Conservation (phyloP, 2,888 invertebrate genomes). For the Eucera pruinosa region DNA sequence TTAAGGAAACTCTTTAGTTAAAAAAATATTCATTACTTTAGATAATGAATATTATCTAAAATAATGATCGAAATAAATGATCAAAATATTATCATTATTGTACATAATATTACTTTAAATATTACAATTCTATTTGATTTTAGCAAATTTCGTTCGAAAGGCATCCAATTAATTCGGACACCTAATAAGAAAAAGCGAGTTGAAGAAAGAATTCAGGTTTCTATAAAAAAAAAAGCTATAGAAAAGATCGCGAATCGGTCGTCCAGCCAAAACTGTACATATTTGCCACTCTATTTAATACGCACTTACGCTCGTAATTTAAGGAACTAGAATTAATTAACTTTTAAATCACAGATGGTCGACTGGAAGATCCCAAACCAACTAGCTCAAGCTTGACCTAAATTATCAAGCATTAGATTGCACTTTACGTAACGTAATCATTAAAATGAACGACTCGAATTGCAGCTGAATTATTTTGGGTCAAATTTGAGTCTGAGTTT, state of each 20-base stretch:
- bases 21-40: too few species aligned
- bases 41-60: too few species aligned
- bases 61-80: too few species aligned
- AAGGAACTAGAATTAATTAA: slow-evolving; percentile 40
- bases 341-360: slow-evolving; percentile 1
- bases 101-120: too few species aligned
- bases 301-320: slow-evolving; percentile 38
- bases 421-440: neutral
- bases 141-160: too few species aligned
- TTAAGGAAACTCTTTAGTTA: too few species aligned
- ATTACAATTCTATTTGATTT: too few species aligned
- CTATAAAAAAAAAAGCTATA: neutral
- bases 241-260: slow-evolving; percentile 9
- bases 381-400: slow-evolving; percentile 16
- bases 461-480: neutral
- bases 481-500: slow-evolving; percentile 30
- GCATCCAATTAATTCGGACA: too few species aligned
- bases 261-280: slow-evolving; percentile 63
- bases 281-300: slow-evolving; percentile 64
- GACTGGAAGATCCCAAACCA: neutral
- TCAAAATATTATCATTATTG: too few species aligned
- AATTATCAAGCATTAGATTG: neutral
- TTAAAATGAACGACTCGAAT: neutral
- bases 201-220: neutral
- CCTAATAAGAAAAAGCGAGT: neutral